A percentile compares a stretch with the other conserved stretches of the same genome.
These are phyloP conservation scores for Aleiodes alternator DNA, from an alignment of 2,888 invertebrate species.

Conservation along the genomic window DNA sequence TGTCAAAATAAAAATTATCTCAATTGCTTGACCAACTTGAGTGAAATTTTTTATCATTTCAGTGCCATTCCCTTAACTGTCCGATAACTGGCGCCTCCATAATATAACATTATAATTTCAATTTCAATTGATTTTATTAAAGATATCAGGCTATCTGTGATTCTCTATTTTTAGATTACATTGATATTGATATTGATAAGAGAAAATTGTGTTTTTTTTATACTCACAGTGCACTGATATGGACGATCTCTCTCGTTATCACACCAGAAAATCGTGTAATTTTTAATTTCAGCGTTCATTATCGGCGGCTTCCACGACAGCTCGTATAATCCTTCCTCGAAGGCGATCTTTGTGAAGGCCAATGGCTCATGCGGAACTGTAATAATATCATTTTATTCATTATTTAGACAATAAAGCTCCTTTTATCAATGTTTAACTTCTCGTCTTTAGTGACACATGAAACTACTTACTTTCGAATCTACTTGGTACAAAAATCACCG, in stretches of 20 bases:
- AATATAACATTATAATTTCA: too few species aligned
- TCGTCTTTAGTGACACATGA: too few species aligned
- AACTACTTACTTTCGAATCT: slow-evolving; percentile 75
- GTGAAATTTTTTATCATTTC: too few species aligned
- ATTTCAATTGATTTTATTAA: not conserved
- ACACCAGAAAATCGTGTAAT: slow-evolving; percentile 91
- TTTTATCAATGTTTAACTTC: too few species aligned
- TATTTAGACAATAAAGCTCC: too few species aligned
- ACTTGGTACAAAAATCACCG: slow-evolving; percentile 80
- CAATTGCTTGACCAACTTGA: too few species aligned
- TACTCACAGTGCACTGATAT: slow-evolving; percentile 78
- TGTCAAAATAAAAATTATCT: too few species aligned
- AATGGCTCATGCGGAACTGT: slow-evolving; percentile 77
- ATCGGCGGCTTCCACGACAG: slow-evolving; percentile 84
- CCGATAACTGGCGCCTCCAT: too few species aligned
- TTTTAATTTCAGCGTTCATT: slow-evolving; percentile 76
- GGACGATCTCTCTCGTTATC: slow-evolving; percentile 78
- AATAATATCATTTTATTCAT: slow-evolving; percentile 50
- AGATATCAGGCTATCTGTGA: too few species aligned
- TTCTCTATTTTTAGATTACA: too few species aligned
- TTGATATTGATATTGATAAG: not conserved
- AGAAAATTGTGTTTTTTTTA: slow-evolving; percentile 54
- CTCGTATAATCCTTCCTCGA: slow-evolving; percentile 84
- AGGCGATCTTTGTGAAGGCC: slow-evolving; percentile 84
- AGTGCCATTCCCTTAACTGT: too few species aligned